Percentiles rank a stretch among this genome's conserved stretches.
Evolutionary conservation across 2,797 vertebrate genomes (phyloP).

Genomic region (Gymnodraco acuticeps): DNA sequence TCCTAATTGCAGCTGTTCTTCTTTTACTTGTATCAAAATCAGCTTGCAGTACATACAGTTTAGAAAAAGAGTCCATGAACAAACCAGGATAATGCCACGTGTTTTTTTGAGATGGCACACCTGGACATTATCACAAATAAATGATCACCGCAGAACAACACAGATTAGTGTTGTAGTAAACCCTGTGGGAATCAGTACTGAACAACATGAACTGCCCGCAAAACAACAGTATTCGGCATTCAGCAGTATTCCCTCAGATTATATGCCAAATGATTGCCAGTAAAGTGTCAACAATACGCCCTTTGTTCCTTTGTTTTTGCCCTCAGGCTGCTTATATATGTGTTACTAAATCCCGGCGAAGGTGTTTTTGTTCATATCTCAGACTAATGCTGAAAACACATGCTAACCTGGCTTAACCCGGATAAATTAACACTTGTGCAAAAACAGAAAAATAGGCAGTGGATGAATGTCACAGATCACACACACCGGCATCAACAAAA

Average conservation of each 20-base stretch:
- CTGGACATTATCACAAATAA: not conserved
- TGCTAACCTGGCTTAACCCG: constrained; percentile 37
- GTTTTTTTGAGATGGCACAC: constrained; percentile 3
- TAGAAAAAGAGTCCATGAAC: not conserved
- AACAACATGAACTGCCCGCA: constrained; percentile 17
- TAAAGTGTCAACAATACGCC: constrained; percentile 44
- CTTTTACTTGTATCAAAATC: not conserved
- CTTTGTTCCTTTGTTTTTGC: constrained; percentile 42
- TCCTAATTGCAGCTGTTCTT: too few relatives aligned
- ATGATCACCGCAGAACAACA: constrained; percentile 9
- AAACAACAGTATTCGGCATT: constrained; percentile 25
- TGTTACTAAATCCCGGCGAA: constrained; percentile 37
- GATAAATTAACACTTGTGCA: constrained; percentile 38
- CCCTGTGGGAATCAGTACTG: constrained; percentile 28
- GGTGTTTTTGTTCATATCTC: constrained; percentile 54
- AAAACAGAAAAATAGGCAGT: constrained; percentile 51
- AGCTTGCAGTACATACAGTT: not conserved
- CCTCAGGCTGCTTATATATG: constrained; percentile 28
- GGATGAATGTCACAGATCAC: constrained; percentile 32
- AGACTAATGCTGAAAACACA: constrained; percentile 69
- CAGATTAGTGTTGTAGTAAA: constrained; percentile 20
- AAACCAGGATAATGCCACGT: not conserved
- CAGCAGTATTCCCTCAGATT: constrained; percentile 18
- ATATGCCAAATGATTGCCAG: constrained; percentile 22
- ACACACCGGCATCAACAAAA: constrained; percentile 25